These are phyloP conservation scores for Drosophila equinoxialis DNA, from an alignment of 1,140 invertebrate genomes.

Conservation along the genomic window DNA sequence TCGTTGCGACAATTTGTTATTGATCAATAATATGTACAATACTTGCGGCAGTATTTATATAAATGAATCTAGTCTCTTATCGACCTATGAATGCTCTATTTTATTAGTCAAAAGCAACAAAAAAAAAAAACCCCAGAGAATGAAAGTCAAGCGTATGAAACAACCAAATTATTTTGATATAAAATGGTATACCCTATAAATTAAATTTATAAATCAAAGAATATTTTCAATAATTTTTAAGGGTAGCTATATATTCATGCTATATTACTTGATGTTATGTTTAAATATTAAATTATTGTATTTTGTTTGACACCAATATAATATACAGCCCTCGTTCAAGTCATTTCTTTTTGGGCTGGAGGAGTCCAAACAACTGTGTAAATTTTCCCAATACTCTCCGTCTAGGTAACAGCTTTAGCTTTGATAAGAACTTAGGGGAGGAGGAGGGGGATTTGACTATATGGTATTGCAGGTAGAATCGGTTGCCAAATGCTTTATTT, in stretches of 20 bases:
- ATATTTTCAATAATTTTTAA: no score
- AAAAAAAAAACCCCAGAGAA: no score
- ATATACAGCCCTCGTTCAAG: slow-evolving; percentile 13
- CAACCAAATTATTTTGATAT: no score
- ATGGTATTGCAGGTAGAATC: neutral
- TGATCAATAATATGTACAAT: slow-evolving; percentile 63
- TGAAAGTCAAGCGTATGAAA: no score
- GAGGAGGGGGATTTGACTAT: neutral
- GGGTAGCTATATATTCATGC: no score
- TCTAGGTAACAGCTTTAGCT: slow-evolving; percentile 21
- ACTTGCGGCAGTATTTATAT: slow-evolving; percentile 26
- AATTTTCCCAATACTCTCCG: slow-evolving; percentile 41
- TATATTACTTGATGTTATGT: neutral
- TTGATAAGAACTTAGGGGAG: slow-evolving; percentile 45
- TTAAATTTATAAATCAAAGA: no score
- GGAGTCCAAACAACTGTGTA: slow-evolving; percentile 25
- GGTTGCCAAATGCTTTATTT: slow-evolving; percentile 49
- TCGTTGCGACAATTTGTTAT: slow-evolving; percentile 80
- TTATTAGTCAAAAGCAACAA: no score
- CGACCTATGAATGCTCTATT: slow-evolving; percentile 38
- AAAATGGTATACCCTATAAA: no score
- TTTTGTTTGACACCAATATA: neutral
- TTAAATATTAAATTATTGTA: neutral
- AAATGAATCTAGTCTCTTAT: neutral
- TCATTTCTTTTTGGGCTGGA: neutral